Conservation (phyloP, 2,888 invertebrate species). For the Dolichomitus sp. region DNA sequence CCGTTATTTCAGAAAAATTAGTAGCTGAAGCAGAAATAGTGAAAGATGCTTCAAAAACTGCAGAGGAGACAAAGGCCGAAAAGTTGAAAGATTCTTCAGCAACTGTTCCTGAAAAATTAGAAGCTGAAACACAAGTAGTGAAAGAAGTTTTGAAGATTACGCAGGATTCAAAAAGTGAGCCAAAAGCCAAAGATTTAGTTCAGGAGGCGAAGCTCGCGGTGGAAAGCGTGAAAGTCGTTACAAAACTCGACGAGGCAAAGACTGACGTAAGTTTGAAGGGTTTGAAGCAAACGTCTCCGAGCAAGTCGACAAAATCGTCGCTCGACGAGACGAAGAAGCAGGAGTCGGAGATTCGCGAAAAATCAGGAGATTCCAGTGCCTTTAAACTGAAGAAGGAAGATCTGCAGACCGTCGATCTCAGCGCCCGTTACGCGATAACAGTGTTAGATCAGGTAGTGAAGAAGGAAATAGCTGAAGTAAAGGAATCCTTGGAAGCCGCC, state of each 20-base stretch:
- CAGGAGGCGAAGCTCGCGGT: slow-evolving; percentile 49
- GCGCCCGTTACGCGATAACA: slow-evolving; percentile 82
- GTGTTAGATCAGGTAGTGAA: slow-evolving; percentile 88
- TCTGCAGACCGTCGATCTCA: slow-evolving; percentile 80
- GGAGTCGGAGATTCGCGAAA: slow-evolving; percentile 77
- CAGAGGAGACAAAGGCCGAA: slow-evolving; percentile 40
- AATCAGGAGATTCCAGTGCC: slow-evolving; percentile 83
- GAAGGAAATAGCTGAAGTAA: slow-evolving; percentile 91
- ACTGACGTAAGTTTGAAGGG: slow-evolving; percentile 69
- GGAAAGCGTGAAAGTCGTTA: slow-evolving; percentile 78
- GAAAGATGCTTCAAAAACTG: neutral
- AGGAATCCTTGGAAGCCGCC: slow-evolving; percentile 91
- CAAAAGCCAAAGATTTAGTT: slow-evolving; percentile 39
- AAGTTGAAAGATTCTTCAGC: slow-evolving; percentile 19
- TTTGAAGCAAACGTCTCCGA: slow-evolving; percentile 72
- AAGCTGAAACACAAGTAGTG: slow-evolving; percentile 50
- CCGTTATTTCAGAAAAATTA: slow-evolving; percentile 30
- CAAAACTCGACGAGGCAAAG: slow-evolving; percentile 62
- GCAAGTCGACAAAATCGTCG: slow-evolving; percentile 68
- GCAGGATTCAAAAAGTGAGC: slow-evolving; percentile 59
- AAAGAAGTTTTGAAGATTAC: slow-evolving; percentile 9
- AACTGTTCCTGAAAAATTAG: slow-evolving; percentile 14
- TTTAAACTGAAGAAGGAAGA: slow-evolving; percentile 86
- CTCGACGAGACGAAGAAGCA: slow-evolving; percentile 77
- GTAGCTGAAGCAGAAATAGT: slow-evolving; percentile 81